Conservation (phyloP, 2,888 invertebrate species). For the Dolichomitus sp. region DNA sequence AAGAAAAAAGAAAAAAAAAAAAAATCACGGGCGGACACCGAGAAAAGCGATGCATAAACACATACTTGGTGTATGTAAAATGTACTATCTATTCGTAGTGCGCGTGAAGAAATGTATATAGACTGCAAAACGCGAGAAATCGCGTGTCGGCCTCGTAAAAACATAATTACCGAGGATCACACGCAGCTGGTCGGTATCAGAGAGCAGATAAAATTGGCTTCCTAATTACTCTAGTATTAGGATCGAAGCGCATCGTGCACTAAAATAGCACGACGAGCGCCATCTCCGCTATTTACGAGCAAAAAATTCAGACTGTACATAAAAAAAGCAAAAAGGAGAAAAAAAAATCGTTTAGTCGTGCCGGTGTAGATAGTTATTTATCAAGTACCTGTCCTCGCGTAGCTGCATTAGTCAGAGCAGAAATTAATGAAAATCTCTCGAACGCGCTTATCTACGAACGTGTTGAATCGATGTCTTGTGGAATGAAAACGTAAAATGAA, state of each 20-base stretch:
- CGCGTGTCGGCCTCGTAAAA: constrained; percentile 18
- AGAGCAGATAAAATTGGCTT: constrained; percentile 60
- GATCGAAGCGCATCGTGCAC: constrained; percentile 23
- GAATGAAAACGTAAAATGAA: constrained; percentile 18
- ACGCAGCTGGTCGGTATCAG: constrained; percentile 31
- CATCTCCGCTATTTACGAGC: constrained; percentile 5
- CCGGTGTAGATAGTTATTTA: constrained; percentile 65
- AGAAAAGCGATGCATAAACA: constrained; percentile 37
- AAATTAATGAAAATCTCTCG: constrained; percentile 34
- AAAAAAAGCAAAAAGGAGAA: constrained; percentile 9
- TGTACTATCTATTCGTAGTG: constrained; percentile 52
- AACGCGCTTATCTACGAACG: constrained; percentile 43
- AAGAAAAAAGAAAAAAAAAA: constrained; percentile 26
- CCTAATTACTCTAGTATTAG: constrained; percentile 55
- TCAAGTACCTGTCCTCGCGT: constrained; percentile 65
- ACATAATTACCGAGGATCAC: constrained; percentile 12
- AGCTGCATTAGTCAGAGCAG: constrained; percentile 42
- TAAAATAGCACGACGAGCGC: constrained; percentile 2
- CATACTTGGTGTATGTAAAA: constrained; percentile 57
- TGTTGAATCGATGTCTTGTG: constrained; percentile 54
- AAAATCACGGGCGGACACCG: constrained; percentile 30
- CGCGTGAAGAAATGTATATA: constrained; percentile 63
- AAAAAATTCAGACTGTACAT: constrained; percentile 58
- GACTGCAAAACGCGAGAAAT: constrained; percentile 31
- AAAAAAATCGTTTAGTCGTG: constrained; percentile 48